Evolutionary conservation across 2,113 vertebrate genomes (phyloP).

Genomic region (Athene cunicularia): DNA sequence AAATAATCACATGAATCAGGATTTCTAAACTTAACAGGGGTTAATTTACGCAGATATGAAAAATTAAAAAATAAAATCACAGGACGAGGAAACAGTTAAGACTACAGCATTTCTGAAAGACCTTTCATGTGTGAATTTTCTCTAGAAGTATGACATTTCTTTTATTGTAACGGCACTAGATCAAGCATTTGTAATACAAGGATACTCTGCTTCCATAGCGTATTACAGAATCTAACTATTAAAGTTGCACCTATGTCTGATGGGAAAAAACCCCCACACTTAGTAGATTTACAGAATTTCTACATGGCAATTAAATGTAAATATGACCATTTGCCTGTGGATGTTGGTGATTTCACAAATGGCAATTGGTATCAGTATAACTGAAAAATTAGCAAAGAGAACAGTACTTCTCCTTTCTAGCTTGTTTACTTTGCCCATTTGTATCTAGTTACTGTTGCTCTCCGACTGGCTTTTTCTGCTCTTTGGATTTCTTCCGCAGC

Average conservation of each 20-base stretch:
- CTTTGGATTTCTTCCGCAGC: background rate
- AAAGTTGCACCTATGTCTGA: background rate
- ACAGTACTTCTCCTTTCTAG: background rate
- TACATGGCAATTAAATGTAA: background rate
- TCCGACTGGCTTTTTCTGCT: background rate
- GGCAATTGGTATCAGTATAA: background rate
- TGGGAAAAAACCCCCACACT: rapidly evolving
- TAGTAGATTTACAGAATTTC: background rate
- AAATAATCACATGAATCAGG: background rate
- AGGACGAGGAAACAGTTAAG: background rate
- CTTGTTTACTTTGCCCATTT: background rate
- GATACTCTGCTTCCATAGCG: background rate
- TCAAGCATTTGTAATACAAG: background rate
- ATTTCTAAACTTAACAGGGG: background rate
- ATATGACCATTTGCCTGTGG: background rate
- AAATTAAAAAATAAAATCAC: background rate
- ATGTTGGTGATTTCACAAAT: background rate
- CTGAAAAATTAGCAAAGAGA: background rate
- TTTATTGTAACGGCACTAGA: background rate
- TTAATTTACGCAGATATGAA: background rate
- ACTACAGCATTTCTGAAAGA: background rate
- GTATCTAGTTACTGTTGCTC: background rate
- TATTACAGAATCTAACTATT: background rate
- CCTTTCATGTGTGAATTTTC: background rate
- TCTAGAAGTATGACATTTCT: background rate